Conservation (phyloP, 2,888 invertebrate genomes). For the Mamestra brassicae region DNA sequence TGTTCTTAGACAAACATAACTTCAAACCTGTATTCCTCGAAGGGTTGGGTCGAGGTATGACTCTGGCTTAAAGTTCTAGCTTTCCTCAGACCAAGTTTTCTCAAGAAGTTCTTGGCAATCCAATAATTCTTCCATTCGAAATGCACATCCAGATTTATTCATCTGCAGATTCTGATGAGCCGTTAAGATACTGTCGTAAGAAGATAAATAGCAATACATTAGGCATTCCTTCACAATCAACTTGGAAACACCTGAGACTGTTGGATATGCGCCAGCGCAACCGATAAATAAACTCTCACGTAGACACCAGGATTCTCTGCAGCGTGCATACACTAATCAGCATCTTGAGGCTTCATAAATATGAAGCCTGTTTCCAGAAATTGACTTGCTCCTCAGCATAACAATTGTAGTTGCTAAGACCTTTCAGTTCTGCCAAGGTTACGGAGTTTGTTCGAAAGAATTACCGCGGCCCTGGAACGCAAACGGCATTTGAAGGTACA, state of each 20-base stretch:
- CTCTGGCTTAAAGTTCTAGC: background rate
- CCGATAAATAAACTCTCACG: conserved; percentile 34
- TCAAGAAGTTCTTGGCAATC: background rate
- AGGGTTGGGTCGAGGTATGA: background rate
- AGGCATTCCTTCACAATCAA: conserved; percentile 42
- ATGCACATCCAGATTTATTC: conserved; percentile 19
- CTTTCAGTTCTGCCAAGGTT: background rate
- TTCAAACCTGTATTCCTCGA: background rate
- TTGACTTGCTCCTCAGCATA: conserved; percentile 5
- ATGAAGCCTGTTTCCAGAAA: background rate
- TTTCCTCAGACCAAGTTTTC: background rate
- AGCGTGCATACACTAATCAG: conserved; percentile 11
- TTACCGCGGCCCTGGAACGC: too few relatives aligned
- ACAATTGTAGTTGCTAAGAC: background rate
- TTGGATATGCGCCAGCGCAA: conserved; percentile 46
- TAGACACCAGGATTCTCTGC: conserved; percentile 3
- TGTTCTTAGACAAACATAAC: background rate
- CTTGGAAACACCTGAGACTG: conserved; percentile 53
- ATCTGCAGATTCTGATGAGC: conserved; percentile 5
- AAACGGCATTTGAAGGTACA: too few relatives aligned
- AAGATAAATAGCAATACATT: conserved; percentile 38
- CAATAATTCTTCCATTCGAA: background rate
- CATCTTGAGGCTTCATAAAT: conserved; percentile 1
- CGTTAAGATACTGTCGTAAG: conserved; percentile 16
- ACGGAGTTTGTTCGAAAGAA: too few relatives aligned